Conservation (phyloP, 2,888 invertebrate species). For the Brachyopa scutellaris region DNA sequence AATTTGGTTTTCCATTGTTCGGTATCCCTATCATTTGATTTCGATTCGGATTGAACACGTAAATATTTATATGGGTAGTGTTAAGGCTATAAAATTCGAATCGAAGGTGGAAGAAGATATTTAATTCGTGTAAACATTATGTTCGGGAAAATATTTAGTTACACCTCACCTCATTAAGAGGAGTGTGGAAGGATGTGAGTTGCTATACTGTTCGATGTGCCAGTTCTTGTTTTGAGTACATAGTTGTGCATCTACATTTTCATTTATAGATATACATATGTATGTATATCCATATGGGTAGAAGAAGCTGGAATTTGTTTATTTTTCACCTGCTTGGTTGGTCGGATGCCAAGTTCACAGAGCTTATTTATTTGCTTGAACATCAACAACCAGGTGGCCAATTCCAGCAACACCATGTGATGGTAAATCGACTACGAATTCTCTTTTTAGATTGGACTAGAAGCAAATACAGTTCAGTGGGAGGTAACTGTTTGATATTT, state of each 20-base stretch:
- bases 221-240: constrained; percentile 19
- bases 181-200: background rate
- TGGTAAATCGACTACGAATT: constrained; percentile 56
- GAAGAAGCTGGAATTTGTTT: constrained; percentile 49
- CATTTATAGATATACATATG: too few relatives aligned
- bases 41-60: constrained; percentile 49
- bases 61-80: constrained; percentile 64
- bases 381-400: constrained; percentile 66
- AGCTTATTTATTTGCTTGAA: constrained; percentile 51
- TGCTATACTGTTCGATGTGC: background rate
- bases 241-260: too few relatives aligned
- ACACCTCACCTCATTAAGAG: constrained; percentile 64
- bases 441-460: background rate
- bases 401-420: constrained; percentile 51
- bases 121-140: constrained; percentile 67
- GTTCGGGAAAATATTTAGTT: constrained; percentile 66
- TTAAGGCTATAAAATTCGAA: constrained; percentile 61
- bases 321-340: constrained; percentile 65
- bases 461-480: constrained; percentile 6
- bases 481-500: constrained; percentile 56
- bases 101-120: constrained; percentile 68
- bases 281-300: background rate
- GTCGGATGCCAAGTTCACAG: constrained; percentile 67
- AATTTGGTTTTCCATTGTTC: constrained; percentile 52
- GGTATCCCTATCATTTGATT: constrained; percentile 30